Evolutionary conservation across 2,888 invertebrate genomes (phyloP), one percentile per base, ranked within the genome.

Genomic region (Caenorhabditis sp.): DNA sequence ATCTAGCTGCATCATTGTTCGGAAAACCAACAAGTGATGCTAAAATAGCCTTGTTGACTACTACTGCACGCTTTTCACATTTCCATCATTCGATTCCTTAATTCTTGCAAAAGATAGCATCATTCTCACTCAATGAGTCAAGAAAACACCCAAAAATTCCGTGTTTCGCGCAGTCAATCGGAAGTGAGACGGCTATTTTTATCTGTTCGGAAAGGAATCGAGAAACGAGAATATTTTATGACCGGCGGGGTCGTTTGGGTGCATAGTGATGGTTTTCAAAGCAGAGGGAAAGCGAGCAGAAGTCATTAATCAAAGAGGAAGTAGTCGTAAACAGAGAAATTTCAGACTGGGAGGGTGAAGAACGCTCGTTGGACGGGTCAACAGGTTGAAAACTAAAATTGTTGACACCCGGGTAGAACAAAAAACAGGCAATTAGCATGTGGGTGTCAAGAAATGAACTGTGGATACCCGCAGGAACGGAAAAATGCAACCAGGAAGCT

Each of bases 401-500:
- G 15, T 50, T 32, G 22, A 35, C 52, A 35, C 35, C 52, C 52
- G 24, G 39, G 37, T 53, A 2, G 15, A 20, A 22, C 2, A 39
- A 39, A 53, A 39, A 39, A 53, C 53, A 15, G 15, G 24, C 13
- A 6, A 37, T 48, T 48, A 37, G 26, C 39, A 39, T 39, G 35
- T 24, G 5, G 20, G 11, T 0, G 53, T n/a, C 22, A 26, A 22
- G 39, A 53, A 26, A 39, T 26, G 52, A 52, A 52, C 52, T 52
- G 35, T 52, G 52, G n/a, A n/a, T n/a, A n/a, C n/a, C n/a, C n/a
- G 20, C 52, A 20, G 35, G 32, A 52, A 35, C 32, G 32, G 52
- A 52, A 35, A 26, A 26, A 37, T n/a, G n/a, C 43, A 66, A 58
- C 68, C 68, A 58, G 68, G 68, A 68, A 68, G 68, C 58, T 48